These are phyloP conservation scores for Antheraea assamensis DNA, from an alignment of 2,888 invertebrate species.

Conservation along the genomic window DNA sequence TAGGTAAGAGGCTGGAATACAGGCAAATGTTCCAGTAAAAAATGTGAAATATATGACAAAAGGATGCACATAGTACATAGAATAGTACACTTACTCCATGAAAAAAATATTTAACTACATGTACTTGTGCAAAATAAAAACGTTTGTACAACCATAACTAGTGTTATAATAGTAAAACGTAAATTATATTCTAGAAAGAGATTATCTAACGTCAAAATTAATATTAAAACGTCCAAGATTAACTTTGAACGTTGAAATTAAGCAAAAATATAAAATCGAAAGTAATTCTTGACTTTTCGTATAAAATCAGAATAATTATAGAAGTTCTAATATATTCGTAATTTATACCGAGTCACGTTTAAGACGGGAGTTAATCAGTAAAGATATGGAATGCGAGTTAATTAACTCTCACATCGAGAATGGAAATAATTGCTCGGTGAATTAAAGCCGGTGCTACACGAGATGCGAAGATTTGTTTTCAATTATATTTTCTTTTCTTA, in stretches of 20 bases:
- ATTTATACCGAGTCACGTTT: conserved; percentile 40
- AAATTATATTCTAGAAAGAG: background rate
- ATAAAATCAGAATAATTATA: conserved; percentile 36
- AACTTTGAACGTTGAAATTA: background rate
- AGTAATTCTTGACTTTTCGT: conserved; percentile 25
- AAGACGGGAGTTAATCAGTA: conserved; percentile 55
- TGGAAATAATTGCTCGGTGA: conserved; percentile 52
- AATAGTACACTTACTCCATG: no score
- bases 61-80: no score
- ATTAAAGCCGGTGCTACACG: conserved; percentile 23
- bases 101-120: no score
- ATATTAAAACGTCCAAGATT: background rate
- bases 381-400: conserved; percentile 59
- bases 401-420: conserved; percentile 56
- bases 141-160: background rate
- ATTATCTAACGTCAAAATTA: background rate
- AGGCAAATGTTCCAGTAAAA: no score
- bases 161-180: no score
- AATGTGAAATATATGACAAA: no score
- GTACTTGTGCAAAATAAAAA: background rate
- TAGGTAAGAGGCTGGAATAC: no score
- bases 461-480: background rate
- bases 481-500: no score
- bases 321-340: conserved; percentile 43
- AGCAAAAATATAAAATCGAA: conserved; percentile 1